phyloP scores from a whole-genome alignment of 2,888 invertebrate species.

The Allolobophora icterica region DNA sequence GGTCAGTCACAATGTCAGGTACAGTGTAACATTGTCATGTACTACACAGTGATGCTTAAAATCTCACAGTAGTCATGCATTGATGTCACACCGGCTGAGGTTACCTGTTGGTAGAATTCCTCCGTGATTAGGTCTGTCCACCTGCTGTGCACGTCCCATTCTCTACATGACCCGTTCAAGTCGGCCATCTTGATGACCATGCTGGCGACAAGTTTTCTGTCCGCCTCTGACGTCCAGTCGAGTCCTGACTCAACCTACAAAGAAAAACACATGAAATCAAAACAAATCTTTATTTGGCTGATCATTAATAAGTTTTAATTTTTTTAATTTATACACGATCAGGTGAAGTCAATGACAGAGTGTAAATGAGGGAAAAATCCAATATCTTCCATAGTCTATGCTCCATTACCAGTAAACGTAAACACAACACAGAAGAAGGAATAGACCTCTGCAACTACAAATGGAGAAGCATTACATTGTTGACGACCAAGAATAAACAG shows the following conservation, averaged over 20 bases:
- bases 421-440: no score
- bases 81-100: background rate
- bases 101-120: slow-evolving; percentile 72
- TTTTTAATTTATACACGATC: background rate
- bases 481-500: no score
- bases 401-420: no score
- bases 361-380: background rate
- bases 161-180: slow-evolving; percentile 71
- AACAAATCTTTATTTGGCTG: background rate
- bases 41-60: background rate
- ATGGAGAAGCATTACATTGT: no score
- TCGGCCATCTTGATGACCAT: slow-evolving; percentile 72
- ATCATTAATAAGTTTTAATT: background rate
- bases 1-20: background rate
- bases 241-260: slow-evolving; percentile 63
- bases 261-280: background rate
- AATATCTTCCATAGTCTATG: background rate
- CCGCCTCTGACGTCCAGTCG: slow-evolving; percentile 70
- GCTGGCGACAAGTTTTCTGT: slow-evolving; percentile 68
- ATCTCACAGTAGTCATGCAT: background rate
- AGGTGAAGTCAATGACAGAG: background rate
- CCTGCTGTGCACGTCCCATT: slow-evolving; percentile 68
- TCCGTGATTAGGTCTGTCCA: slow-evolving; percentile 71
- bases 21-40: background rate
- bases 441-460: no score